phyloP scores from a whole-genome alignment of 2,797 vertebrate genomes.

The Euphonia xanthogaster region DNA sequence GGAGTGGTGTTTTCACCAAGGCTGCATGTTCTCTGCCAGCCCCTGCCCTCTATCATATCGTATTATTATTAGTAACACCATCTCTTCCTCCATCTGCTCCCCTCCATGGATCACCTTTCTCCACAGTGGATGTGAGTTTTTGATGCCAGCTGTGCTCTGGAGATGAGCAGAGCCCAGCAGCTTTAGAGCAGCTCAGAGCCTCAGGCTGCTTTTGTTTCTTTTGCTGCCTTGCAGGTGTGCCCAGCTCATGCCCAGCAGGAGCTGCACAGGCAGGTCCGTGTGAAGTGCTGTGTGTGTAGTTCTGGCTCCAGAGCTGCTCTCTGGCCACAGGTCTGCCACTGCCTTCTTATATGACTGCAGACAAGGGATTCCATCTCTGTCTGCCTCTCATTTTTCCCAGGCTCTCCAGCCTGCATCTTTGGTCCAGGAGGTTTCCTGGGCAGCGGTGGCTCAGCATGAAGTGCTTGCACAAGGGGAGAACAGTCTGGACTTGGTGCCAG shows the following conservation, averaged over 20 bases:
- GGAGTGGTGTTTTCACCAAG: neutral
- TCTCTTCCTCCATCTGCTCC: neutral
- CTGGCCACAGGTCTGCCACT: constrained; percentile 13
- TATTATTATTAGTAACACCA: neutral
- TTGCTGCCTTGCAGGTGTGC: neutral
- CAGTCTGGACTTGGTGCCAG: neutral
- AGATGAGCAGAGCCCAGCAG: neutral
- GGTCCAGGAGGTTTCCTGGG: neutral
- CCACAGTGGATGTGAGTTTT: neutral
- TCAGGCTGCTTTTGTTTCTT: neutral
- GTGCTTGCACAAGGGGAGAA: neutral
- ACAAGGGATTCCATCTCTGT: neutral
- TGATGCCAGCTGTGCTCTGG: neutral
- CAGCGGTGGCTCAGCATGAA: neutral
- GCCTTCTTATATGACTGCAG: neutral
- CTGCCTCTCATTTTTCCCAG: neutral
- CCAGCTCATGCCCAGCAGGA: neutral
- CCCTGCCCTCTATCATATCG: neutral
- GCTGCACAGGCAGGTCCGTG: neutral
- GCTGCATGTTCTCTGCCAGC: neutral
- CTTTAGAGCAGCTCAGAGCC: neutral
- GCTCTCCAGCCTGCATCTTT: neutral
- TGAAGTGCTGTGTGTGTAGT: neutral
- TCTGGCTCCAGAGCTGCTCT: neutral
- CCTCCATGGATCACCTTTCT: neutral